A percentile compares a stretch with the other conserved stretches of the same genome.
phyloP scores from a whole-genome alignment of 1,140 invertebrate genomes.

The Cydia fagiglandana region DNA sequence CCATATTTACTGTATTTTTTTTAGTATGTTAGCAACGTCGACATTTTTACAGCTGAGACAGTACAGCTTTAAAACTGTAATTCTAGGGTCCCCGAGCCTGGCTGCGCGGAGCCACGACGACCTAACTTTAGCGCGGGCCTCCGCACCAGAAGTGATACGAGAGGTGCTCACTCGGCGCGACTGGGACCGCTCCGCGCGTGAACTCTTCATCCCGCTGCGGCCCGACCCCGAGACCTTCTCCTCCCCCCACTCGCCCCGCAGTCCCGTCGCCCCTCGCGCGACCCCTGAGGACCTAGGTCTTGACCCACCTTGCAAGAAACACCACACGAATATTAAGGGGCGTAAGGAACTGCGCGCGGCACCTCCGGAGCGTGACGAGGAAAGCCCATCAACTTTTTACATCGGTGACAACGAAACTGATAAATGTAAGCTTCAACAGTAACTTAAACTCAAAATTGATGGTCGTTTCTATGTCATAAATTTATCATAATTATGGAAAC shows the following conservation, averaged over 20 bases:
- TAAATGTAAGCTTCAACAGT: background rate
- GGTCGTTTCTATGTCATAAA: too few relatives aligned
- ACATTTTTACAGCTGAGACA: too few relatives aligned
- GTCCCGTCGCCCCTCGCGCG: conserved; percentile 34
- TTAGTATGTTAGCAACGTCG: too few relatives aligned
- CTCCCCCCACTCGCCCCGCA: conserved; percentile 27
- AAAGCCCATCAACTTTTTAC: conserved; percentile 47
- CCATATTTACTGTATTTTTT: too few relatives aligned
- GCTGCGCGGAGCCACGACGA: conserved; percentile 71
- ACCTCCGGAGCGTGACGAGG: conserved; percentile 4
- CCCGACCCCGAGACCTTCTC: conserved; percentile 37
- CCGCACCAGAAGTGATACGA: conserved; percentile 69
- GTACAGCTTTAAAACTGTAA: background rate
- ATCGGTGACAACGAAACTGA: conserved; percentile 49
- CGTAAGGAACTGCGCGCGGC: conserved; percentile 41
- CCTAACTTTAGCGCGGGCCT: conserved; percentile 36
- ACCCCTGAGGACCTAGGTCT: conserved; percentile 36
- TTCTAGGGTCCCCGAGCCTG: conserved; percentile 37
- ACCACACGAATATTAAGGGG: conserved; percentile 68
- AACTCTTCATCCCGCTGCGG: conserved; percentile 64
- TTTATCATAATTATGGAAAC: too few relatives aligned
- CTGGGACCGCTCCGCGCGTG: conserved; percentile 67
- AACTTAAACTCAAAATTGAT: background rate
- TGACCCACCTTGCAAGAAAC: conserved; percentile 63
- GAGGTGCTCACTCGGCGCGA: conserved; percentile 67